Conservation (phyloP, 2,888 invertebrate genomes). For the Allygus modestus region DNA sequence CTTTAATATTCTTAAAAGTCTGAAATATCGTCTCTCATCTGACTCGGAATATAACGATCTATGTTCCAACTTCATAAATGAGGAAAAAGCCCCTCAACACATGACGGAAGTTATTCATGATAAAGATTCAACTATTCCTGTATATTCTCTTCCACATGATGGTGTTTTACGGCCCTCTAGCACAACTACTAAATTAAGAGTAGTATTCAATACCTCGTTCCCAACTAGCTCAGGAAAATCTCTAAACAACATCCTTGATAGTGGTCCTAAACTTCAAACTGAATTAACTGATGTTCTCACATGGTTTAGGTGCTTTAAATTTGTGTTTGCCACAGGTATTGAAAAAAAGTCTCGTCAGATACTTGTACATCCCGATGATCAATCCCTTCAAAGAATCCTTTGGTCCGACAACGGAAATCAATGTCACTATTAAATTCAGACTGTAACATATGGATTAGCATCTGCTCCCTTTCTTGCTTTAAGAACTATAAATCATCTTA, state of each 20-base stretch:
- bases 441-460: neutral
- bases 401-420: neutral
- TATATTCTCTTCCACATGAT: neutral
- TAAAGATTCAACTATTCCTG: neutral
- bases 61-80: neutral
- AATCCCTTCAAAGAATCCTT: neutral
- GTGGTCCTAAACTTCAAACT: neutral
- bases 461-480: neutral
- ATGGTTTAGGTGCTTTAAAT: neutral
- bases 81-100: neutral
- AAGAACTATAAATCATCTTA: neutral
- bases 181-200: neutral
- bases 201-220: neutral
- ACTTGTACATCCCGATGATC: neutral
- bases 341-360: neutral
- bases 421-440: neutral
- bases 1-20: neutral
- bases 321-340: neutral
- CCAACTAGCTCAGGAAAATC: neutral
- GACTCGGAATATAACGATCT: neutral
- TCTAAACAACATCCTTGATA: neutral
- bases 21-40: neutral
- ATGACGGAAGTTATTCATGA: neutral
- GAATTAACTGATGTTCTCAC: neutral
- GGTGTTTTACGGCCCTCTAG: neutral